Percentiles rank a stretch among this genome's conserved stretches.
These are phyloP conservation scores for Chloromyia formosa DNA, from an alignment of 2,888 invertebrate species.

Conservation along the genomic window DNA sequence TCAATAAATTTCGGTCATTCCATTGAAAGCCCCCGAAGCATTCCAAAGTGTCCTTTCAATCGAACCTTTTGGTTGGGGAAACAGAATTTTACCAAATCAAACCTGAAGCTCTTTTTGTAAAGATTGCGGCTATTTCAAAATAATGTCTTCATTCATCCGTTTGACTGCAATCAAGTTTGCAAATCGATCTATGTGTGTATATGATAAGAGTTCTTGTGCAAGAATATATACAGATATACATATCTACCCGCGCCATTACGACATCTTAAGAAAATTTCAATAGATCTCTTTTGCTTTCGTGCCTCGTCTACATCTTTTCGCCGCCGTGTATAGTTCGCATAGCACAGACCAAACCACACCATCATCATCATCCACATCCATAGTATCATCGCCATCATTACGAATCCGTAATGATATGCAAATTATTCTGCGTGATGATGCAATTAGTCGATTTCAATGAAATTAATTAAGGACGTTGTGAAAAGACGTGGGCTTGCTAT, in stretches of 20 bases:
- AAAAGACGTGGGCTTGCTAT: slow-evolving; percentile 4
- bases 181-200: background rate
- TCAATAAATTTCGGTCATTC: no score
- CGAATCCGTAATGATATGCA: slow-evolving; percentile 43
- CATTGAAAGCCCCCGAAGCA: no score
- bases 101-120: background rate
- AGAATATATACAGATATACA: background rate
- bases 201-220: background rate
- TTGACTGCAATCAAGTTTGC: background rate
- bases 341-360: background rate
- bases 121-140: background rate
- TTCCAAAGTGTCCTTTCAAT: no score
- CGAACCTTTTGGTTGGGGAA: no score
- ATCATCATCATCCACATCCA: background rate
- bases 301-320: slow-evolving; percentile 1
- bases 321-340: background rate
- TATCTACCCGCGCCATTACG: background rate
- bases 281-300: slow-evolving; percentile 6
- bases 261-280: slow-evolving; percentile 34
- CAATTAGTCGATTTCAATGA: slow-evolving; percentile 46
- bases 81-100: background rate
- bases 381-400: slow-evolving; percentile 8
- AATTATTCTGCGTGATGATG: slow-evolving; percentile 47
- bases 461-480: slow-evolving; percentile 45
- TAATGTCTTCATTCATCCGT: background rate